phyloP scores from a whole-genome alignment of 2,797 vertebrate genomes.

The Onychomys torridus region DNA sequence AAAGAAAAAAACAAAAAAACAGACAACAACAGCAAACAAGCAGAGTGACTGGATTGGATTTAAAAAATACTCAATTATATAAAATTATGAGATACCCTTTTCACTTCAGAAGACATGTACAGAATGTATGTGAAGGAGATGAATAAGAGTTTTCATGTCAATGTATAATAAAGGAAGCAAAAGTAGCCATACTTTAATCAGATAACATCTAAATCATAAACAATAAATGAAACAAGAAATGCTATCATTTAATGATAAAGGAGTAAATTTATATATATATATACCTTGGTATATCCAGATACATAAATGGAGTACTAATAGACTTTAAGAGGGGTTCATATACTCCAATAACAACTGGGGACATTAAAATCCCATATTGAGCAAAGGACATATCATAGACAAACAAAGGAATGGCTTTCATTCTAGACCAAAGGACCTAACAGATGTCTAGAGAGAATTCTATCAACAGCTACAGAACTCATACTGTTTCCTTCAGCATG shows the following conservation, averaged over 20 bases:
- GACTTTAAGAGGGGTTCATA: not conserved
- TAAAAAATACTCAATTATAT: not conserved
- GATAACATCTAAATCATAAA: not conserved
- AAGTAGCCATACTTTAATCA: not conserved
- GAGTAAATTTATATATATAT: not conserved
- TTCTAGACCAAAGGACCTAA: not conserved
- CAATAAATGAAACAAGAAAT: not conserved
- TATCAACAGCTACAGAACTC: not conserved
- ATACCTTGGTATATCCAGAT: not conserved
- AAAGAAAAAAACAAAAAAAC: not conserved
- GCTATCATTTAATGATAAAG: not conserved
- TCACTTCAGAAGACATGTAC: not conserved
- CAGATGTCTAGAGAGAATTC: not conserved
- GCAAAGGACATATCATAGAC: not conserved
- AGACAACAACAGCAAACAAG: not conserved
- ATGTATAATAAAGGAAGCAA: not conserved
- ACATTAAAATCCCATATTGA: not conserved
- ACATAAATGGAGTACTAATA: not conserved
- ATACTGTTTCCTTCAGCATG: not conserved
- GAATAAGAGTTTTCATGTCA: not conserved
- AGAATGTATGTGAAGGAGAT: not conserved
- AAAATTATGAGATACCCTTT: not conserved
- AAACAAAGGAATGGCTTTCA: not conserved
- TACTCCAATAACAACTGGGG: not conserved
- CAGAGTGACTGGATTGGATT: not conserved